Evolutionary conservation across 2,797 vertebrate genomes (phyloP).

Genomic region (Ceyx erithaca): DNA sequence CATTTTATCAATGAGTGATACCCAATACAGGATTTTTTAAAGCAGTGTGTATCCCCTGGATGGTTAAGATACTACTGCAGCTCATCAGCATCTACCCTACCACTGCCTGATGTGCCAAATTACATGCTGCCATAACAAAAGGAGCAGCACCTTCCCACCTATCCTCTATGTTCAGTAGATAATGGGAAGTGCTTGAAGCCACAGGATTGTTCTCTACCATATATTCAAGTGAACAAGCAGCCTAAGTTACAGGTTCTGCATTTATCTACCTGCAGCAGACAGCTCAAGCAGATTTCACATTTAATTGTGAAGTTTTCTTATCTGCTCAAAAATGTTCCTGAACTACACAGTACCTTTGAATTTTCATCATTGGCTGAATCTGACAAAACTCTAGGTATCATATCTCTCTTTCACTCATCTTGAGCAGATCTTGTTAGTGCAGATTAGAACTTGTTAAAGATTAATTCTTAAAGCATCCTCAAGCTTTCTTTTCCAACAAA

Average conservation of each 20-base stretch:
- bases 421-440: conserved; percentile 87
- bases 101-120: not conserved
- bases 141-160: not conserved
- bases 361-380: conserved; percentile 85
- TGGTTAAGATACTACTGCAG: not conserved
- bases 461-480: conserved; percentile 94
- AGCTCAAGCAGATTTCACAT: conserved; percentile 3
- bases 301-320: conserved; percentile 59
- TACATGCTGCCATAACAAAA: not conserved
- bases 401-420: conserved; percentile 86
- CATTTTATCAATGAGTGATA: not conserved
- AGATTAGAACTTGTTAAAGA: conserved; percentile 98
- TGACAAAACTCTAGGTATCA: conserved; percentile 87
- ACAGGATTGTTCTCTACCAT: not conserved
- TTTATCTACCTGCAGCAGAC: not conserved
- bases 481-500: conserved; percentile 88
- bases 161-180: not conserved
- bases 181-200: not conserved
- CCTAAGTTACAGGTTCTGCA: not conserved
- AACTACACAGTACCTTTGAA: conserved; percentile 80
- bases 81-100: not conserved
- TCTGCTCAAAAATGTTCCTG: conserved; percentile 76
- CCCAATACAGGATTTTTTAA: not conserved
- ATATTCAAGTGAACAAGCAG: not conserved
- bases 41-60: not conserved